Evolutionary conservation across 2,797 vertebrate species (phyloP).

Genomic region (Prionace glauca): DNA sequence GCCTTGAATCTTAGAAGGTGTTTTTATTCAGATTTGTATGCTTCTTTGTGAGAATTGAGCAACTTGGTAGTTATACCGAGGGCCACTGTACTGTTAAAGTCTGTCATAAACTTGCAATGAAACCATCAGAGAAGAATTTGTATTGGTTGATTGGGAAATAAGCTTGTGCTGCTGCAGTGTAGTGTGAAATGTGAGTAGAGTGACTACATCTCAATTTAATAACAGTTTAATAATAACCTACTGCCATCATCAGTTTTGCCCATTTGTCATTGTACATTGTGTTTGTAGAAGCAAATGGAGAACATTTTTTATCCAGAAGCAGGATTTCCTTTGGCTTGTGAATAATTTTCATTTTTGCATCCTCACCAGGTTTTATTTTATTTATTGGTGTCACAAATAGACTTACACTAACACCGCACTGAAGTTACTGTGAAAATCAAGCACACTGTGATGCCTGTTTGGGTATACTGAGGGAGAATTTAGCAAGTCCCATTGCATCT

Average conservation of each 20-base stretch:
- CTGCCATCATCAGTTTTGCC: background rate
- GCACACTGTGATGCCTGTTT: too few relatives aligned
- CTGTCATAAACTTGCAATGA: background rate
- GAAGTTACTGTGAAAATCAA: too few relatives aligned
- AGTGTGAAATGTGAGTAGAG: background rate
- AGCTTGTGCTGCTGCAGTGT: background rate
- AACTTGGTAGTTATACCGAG: background rate
- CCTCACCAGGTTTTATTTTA: background rate
- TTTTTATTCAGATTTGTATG: too few relatives aligned
- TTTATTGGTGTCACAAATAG: too few relatives aligned
- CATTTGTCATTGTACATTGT: background rate
- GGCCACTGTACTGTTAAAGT: background rate
- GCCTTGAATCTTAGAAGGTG: too few relatives aligned
- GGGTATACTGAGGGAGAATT: too few relatives aligned
- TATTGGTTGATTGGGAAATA: background rate
- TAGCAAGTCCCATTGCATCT: too few relatives aligned
- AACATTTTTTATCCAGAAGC: background rate
- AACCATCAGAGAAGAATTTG: background rate
- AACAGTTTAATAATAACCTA: too few relatives aligned
- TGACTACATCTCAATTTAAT: background rate
- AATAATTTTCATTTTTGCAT: background rate
- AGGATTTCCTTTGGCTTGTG: background rate
- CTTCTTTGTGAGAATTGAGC: background rate
- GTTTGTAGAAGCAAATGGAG: too few relatives aligned
- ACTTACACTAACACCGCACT: too few relatives aligned